phyloP scores from a whole-genome alignment of 1,140 invertebrate species.

The Ceratosolen solmsi region DNA sequence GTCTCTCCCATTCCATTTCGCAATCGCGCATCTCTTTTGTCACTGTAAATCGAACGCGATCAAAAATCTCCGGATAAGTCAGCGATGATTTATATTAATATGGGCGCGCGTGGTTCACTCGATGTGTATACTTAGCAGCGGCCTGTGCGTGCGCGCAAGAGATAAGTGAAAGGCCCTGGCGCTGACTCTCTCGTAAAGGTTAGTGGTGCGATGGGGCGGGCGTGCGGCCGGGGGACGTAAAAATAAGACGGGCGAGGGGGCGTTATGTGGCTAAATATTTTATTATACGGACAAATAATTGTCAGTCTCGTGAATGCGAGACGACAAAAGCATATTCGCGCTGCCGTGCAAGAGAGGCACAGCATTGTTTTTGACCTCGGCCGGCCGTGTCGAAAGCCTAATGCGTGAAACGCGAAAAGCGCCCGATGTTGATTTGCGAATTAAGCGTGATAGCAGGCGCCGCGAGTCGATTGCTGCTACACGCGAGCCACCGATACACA shows the following conservation, averaged over 20 bases:
- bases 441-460: neutral
- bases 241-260: neutral
- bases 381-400: neutral
- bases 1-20: neutral
- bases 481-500: too few species aligned
- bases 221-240: neutral
- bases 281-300: constrained; percentile 41
- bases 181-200: neutral
- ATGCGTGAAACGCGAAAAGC: neutral
- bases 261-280: constrained; percentile 24
- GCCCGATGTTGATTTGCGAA: neutral
- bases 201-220: too few species aligned
- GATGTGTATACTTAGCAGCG: neutral
- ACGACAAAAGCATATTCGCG: constrained; percentile 31
- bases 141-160: neutral
- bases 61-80: constrained; percentile 35
- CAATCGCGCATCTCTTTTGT: constrained; percentile 39
- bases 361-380: constrained; percentile 17
- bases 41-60: constrained; percentile 45
- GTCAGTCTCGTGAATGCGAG: constrained; percentile 30
- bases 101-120: neutral
- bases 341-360: neutral
- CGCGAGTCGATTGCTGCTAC: too few species aligned
- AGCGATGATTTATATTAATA: constrained; percentile 45
- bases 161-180: constrained; percentile 29